These are phyloP conservation scores for Cyphomyrus plagiostoma DNA, from an alignment of 2,113 vertebrate genomes.

Conservation along the genomic window DNA sequence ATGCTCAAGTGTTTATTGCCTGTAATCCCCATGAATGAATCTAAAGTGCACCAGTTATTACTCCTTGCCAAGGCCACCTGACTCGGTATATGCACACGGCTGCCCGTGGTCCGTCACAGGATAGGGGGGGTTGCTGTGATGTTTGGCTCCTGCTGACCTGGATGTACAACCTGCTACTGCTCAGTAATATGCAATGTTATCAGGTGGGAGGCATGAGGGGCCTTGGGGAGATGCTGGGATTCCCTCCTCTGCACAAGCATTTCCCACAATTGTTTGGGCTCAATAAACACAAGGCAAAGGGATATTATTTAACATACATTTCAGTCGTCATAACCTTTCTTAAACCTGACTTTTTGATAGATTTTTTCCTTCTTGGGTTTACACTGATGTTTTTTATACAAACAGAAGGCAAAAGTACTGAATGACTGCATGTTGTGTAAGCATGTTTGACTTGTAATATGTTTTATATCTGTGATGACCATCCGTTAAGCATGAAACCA, in stretches of 20 bases:
- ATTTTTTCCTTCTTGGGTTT: neutral
- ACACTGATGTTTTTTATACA: slow-evolving; percentile 24
- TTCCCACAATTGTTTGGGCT: neutral
- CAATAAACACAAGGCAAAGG: neutral
- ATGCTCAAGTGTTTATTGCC: neutral
- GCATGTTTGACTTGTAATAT: slow-evolving; percentile 32
- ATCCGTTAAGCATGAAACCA: neutral
- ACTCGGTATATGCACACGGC: slow-evolving; percentile 26
- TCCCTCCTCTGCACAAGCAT: neutral
- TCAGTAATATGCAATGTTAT: neutral
- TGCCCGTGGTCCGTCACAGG: slow-evolving; percentile 9
- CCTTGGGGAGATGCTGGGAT: neutral
- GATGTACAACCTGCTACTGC: neutral
- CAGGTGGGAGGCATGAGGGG: neutral
- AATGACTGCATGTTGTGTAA: slow-evolving; percentile 46
- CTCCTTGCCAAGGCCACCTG: slow-evolving; percentile 31
- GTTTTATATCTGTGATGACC: slow-evolving; percentile 1
- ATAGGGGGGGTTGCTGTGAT: slow-evolving; percentile 1
- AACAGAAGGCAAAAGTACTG: slow-evolving; percentile 76
- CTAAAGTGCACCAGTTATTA: slow-evolving; percentile 30
- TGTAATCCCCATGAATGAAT: neutral
- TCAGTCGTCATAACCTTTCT: neutral
- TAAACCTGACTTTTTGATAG: neutral
- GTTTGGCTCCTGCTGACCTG: neutral
- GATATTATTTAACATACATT: neutral